Evolutionary conservation across 2,113 vertebrate genomes (phyloP).

Genomic region (Silurus glanis): DNA sequence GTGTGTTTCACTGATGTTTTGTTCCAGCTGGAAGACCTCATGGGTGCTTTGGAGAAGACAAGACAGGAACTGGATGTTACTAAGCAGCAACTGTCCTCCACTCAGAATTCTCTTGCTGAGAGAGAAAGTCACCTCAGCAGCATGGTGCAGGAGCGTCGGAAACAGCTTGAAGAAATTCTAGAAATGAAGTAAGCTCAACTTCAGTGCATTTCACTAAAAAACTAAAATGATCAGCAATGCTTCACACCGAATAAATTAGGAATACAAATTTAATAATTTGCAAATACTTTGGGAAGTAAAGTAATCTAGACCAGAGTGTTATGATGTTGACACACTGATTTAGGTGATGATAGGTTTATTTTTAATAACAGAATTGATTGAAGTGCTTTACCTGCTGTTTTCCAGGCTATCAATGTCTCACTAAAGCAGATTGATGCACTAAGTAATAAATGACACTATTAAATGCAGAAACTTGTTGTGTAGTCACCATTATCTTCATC

Average conservation of each 20-base stretch:
- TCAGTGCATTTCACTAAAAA: neutral
- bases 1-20: neutral
- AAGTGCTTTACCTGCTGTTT: no score
- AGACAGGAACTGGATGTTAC: slow-evolving; percentile 91
- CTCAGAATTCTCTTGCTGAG: slow-evolving; percentile 89
- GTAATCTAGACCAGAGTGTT: neutral
- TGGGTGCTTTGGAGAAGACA: slow-evolving; percentile 89
- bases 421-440: no score
- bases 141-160: slow-evolving; percentile 84
- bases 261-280: no score
- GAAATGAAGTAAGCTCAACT: slow-evolving; percentile 92
- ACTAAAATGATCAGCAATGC: neutral
- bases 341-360: no score
- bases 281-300: neutral
- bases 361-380: no score
- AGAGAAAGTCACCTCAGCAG: slow-evolving; percentile 86
- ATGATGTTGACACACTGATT: neutral
- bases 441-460: no score
- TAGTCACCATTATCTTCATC: no score
- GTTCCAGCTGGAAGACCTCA: slow-evolving; percentile 89
- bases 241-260: neutral
- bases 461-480: no score
- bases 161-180: slow-evolving; percentile 93
- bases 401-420: no score
- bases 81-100: slow-evolving; percentile 87